A percentile compares a stretch with the other conserved stretches of the same genome.
phyloP scores from a whole-genome alignment of 1,140 invertebrate species.

The Pararge aegeria region DNA sequence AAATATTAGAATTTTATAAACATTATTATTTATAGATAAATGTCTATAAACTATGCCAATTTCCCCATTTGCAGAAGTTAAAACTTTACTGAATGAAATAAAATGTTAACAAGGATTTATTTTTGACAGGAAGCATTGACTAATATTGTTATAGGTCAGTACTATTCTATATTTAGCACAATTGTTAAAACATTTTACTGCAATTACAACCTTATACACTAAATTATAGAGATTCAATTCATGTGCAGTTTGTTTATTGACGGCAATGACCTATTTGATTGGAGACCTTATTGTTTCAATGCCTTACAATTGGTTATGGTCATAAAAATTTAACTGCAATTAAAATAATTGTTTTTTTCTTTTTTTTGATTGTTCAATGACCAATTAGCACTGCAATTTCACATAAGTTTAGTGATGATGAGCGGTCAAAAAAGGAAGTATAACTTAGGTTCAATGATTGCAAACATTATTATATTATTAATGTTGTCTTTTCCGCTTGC shows the following conservation, averaged over 20 bases:
- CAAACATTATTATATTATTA: too few relatives aligned
- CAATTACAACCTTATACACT: conserved; percentile 16
- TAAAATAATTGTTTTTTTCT: not conserved
- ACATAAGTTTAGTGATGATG: too few relatives aligned
- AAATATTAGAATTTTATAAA: too few relatives aligned
- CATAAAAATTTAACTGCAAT: conserved; percentile 37
- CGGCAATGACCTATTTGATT: conserved; percentile 57
- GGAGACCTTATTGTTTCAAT: conserved; percentile 46
- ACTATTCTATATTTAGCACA: conserved; percentile 21
- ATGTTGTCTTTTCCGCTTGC: too few relatives aligned
- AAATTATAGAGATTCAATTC: conserved; percentile 31
- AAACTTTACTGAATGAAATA: too few relatives aligned
- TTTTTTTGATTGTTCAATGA: not conserved
- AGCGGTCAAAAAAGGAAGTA: too few relatives aligned
- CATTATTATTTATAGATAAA: too few relatives aligned
- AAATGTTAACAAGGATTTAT: not conserved
- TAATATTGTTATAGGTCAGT: conserved; percentile 21
- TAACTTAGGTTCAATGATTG: too few relatives aligned
- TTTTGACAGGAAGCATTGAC: not conserved
- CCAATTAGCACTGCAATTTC: too few relatives aligned
- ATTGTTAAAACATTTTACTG: not conserved
- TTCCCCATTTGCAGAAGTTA: too few relatives aligned
- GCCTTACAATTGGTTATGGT: conserved; percentile 47
- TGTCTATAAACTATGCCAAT: too few relatives aligned
- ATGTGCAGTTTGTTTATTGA: conserved; percentile 3